Evolutionary conservation across 2,888 invertebrate genomes (phyloP).

Genomic region (Sabatieria punctata): DNA sequence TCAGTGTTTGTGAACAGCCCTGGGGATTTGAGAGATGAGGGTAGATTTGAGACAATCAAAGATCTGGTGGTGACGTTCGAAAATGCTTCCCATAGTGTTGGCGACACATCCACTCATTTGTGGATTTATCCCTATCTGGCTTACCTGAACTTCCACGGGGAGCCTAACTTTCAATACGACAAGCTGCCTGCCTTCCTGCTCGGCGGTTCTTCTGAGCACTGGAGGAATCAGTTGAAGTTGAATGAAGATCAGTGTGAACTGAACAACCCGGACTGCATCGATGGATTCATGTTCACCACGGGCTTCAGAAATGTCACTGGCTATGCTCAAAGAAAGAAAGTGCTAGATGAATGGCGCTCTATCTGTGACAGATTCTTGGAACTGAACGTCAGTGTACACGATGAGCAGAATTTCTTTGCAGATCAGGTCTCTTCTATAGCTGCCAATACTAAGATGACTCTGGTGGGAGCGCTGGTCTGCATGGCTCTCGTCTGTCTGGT

Average conservation of each 20-base stretch:
- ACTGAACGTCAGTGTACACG: conserved; percentile 27
- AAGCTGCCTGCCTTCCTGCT: too few species aligned
- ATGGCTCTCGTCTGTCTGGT: conserved; percentile 26
- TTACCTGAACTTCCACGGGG: too few species aligned
- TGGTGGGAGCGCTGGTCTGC: conserved; percentile 25
- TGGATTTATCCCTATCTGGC: too few species aligned
- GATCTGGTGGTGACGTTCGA: too few species aligned
- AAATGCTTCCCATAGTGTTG: too few species aligned
- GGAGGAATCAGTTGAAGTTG: conserved; percentile 27
- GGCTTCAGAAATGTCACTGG: conserved; percentile 28
- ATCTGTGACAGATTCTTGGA: conserved; percentile 23
- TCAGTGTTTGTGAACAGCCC: conserved; percentile 28
- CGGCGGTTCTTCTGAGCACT: conserved; percentile 25
- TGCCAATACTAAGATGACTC: conserved; percentile 25
- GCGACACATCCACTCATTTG: too few species aligned
- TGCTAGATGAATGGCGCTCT: conserved; percentile 21
- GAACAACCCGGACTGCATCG: conserved; percentile 23
- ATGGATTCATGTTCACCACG: conserved; percentile 28
- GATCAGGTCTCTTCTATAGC: conserved; percentile 27
- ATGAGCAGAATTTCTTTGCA: conserved; percentile 28
- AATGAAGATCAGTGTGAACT: conserved; percentile 19
- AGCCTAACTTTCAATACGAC: too few species aligned
- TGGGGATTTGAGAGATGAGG: conserved; percentile 21
- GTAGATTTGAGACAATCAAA: conserved; percentile 21
- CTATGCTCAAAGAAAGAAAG: conserved; percentile 15